These are phyloP conservation scores for Acrocephalus scirpaceus DNA, from an alignment of 2,797 vertebrate genomes.

Conservation along the genomic window DNA sequence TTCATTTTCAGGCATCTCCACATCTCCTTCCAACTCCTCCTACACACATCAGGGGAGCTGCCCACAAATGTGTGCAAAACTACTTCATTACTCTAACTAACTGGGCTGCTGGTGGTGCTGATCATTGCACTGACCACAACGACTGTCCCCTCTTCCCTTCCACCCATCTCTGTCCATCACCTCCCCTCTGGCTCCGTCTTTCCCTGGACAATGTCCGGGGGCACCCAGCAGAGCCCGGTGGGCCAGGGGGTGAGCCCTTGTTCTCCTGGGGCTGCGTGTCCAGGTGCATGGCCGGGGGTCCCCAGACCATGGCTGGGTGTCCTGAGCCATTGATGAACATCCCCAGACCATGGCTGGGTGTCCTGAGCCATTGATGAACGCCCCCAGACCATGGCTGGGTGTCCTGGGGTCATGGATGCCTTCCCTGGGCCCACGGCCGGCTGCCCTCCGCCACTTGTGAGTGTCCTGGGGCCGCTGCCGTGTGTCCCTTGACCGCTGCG, in stretches of 20 bases:
- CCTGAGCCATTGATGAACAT: not conserved
- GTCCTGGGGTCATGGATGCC: too few species aligned
- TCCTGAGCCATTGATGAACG: too few species aligned
- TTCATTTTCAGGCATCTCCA: not conserved
- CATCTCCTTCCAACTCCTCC: constrained; percentile 45
- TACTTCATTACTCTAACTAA: not conserved
- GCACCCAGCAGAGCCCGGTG: not conserved
- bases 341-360: too few species aligned
- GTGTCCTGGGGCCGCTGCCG: not conserved
- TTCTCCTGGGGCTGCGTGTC: not conserved
- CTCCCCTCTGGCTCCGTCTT: fast-evolving
- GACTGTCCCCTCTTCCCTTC: not conserved
- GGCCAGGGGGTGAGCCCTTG: not conserved
- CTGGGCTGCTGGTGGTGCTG: not conserved
- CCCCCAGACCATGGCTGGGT: too few species aligned
- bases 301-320: too few species aligned
- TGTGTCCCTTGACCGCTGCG: not conserved
- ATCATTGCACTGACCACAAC: not conserved
- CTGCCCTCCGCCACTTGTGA: not conserved
- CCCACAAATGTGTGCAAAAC: constrained; percentile 17
- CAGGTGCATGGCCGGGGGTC: too few species aligned
- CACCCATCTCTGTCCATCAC: not conserved
- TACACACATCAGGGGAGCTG: not conserved
- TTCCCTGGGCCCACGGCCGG: not conserved
- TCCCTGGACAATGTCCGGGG: fast-evolving